Base-by-base conservation (phyloP, 2,888 invertebrate species). In the Scaptomyza caliginosa region DNA sequence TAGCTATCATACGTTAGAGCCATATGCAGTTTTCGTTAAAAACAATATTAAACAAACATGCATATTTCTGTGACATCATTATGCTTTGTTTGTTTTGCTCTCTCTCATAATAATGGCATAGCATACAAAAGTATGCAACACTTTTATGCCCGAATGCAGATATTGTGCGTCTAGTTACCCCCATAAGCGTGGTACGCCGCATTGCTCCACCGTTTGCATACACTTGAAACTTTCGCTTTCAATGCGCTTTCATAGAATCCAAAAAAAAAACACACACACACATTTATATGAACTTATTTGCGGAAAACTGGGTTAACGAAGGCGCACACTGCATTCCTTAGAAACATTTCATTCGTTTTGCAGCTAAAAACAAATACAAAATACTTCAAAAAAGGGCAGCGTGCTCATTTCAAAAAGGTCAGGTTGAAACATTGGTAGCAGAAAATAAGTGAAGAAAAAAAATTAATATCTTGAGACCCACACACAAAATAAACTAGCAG, bases 181-280 rank as follows among this genome's bases (percentile, higher is more conserved):
- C 49, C 40, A 48, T 46, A 50, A 24, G 24, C 39, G 16, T 8
- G 6, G 2, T 19, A n/a, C 16, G 11, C 49, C n/a, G 30, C 34
- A 30, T 13, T 5, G 8, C 45, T 26, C 16, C 7, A 1, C 26
- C 16, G 16, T 32, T 28, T 39, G 16, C 17, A 49, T 21, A 13
- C 67, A 75, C 75, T 70, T 70, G 68, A 75, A 75, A 75, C 70
- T 75, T 73, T 56, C 58, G 63, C 64, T 76, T 76, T 75, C 72
- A 75, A 72, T 73, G 65, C 59, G 48, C 34, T 48, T 57, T 38
- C 56, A 75, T 62, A 38, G 64, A 59, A 67, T 55, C 62, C 43
- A 39, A 54, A 34, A 67, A 24, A 45, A 26, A 11, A 45, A 30
- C 54, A 58, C n/a, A n/a, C n/a, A n/a, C n/a, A n/a, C n/a, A n/a